Percentiles rank a stretch among this genome's conserved stretches.
Conservation (phyloP, 1,140 invertebrate species). For the Archivesica marissinica region DNA sequence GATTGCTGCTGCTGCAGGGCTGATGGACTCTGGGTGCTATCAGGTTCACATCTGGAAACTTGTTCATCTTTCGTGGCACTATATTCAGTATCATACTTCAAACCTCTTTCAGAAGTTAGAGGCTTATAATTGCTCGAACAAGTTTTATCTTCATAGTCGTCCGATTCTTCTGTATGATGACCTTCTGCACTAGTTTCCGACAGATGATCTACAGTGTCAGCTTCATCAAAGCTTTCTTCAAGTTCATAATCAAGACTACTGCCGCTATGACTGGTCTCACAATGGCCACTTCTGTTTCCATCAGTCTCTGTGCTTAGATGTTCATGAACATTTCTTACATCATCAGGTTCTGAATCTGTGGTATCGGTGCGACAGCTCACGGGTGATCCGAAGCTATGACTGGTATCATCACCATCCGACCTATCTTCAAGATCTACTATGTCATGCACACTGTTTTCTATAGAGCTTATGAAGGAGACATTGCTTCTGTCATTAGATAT, state of each 20-base stretch:
- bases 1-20: neutral
- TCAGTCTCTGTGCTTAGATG: neutral
- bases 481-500: neutral
- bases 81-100: neutral
- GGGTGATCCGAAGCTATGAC: too few relatives aligned
- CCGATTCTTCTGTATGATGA: neutral
- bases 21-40: conserved; percentile 33
- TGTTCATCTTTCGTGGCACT: neutral
- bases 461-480: neutral
- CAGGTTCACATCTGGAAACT: conserved; percentile 42
- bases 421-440: neutral
- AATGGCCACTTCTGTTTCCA: neutral
- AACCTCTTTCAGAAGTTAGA: too few relatives aligned
- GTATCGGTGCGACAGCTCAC: neutral
- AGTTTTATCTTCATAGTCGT: too few relatives aligned
- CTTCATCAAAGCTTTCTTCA: neutral
- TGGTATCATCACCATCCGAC: too few relatives aligned
- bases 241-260: conserved; percentile 4
- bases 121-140: too few relatives aligned
- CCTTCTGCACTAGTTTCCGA: neutral
- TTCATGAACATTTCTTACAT: neutral
- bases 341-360: neutral
- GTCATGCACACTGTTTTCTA: neutral
- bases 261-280: neutral
- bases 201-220: neutral